These are phyloP conservation scores for Nipponacmea schrenckii DNA, from an alignment of 2,888 invertebrate genomes.

Conservation along the genomic window DNA sequence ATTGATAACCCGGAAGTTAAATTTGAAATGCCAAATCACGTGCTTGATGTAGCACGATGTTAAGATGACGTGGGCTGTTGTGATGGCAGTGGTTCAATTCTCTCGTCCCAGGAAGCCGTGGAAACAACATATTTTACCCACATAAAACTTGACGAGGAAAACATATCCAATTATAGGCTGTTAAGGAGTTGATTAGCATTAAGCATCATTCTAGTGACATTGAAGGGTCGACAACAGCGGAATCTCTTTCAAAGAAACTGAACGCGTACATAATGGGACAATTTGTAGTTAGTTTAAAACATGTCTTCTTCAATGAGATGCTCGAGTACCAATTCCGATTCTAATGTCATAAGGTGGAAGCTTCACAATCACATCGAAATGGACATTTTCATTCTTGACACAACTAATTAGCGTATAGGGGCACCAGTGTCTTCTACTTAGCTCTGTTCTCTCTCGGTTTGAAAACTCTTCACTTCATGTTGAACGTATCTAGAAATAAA, in stretches of 20 bases:
- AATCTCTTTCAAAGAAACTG: constrained; percentile 16
- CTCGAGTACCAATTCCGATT: constrained; percentile 16
- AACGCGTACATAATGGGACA: constrained; percentile 21
- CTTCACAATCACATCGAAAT: constrained; percentile 6
- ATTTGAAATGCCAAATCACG: constrained; percentile 1
- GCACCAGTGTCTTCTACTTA: constrained; percentile 7
- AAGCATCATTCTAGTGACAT: constrained; percentile 10
- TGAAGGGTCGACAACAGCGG: constrained; percentile 15
- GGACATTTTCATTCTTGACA: constrained; percentile 7
- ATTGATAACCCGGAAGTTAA: background rate
- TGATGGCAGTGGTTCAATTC: background rate
- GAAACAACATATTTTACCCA: background rate
- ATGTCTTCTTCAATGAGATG: constrained; percentile 16
- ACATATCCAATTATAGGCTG: constrained; percentile 23
- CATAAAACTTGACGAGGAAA: constrained; percentile 14
- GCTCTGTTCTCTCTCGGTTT: constrained; percentile 6
- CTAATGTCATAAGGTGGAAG: constrained; percentile 8
- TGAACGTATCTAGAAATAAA: background rate
- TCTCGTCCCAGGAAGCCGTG: background rate
- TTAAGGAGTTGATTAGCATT: constrained; percentile 19
- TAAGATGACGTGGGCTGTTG: background rate
- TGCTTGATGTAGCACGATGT: constrained; percentile 7
- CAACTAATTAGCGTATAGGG: constrained; percentile 8
- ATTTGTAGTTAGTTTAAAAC: constrained; percentile 23
- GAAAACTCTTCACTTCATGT: constrained; percentile 2